These are phyloP conservation scores for Bambusicola thoracicus DNA, from an alignment of 2,113 vertebrate genomes.

Conservation along the genomic window DNA sequence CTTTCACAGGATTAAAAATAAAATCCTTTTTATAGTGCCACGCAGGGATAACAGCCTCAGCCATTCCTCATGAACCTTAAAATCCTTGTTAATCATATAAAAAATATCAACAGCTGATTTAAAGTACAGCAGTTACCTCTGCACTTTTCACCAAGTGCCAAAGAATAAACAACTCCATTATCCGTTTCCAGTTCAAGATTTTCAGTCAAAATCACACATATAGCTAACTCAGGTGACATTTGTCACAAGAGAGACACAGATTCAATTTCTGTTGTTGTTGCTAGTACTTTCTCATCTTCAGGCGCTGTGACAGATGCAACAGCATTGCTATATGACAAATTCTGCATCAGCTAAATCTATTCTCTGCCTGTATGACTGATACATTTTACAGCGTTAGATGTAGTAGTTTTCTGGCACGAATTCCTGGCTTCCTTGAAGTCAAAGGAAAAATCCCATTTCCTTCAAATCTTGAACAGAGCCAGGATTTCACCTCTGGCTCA, in stretches of 20 bases:
- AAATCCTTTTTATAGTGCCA: constrained; percentile 56
- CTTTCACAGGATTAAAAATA: constrained; percentile 76
- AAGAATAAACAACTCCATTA: constrained; percentile 39
- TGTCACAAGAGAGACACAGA: constrained; percentile 25
- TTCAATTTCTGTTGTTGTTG: constrained; percentile 57
- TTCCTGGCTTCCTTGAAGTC: neutral
- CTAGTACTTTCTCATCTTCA: constrained; percentile 31
- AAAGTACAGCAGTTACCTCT: constrained; percentile 31
- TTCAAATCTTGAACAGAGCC: neutral
- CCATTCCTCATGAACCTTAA: constrained; percentile 68
- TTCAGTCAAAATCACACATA: constrained; percentile 46
- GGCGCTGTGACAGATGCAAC: constrained; percentile 9
- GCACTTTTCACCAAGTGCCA: constrained; percentile 40
- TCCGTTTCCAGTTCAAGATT: constrained; percentile 35
- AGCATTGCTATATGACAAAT: neutral
- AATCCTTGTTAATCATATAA: constrained; percentile 77
- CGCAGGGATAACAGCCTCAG: constrained; percentile 28
- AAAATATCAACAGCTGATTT: constrained; percentile 46
- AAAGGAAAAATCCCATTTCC: neutral
- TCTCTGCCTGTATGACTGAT: neutral
- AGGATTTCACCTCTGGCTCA: neutral
- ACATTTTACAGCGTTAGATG: neutral
- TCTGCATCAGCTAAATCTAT: neutral
- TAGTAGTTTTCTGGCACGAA: constrained; percentile 6
- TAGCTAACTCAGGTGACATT: constrained; percentile 34